Evolutionary conservation across 2,797 vertebrate genomes (phyloP).

Genomic region (Manis pentadactyla): DNA sequence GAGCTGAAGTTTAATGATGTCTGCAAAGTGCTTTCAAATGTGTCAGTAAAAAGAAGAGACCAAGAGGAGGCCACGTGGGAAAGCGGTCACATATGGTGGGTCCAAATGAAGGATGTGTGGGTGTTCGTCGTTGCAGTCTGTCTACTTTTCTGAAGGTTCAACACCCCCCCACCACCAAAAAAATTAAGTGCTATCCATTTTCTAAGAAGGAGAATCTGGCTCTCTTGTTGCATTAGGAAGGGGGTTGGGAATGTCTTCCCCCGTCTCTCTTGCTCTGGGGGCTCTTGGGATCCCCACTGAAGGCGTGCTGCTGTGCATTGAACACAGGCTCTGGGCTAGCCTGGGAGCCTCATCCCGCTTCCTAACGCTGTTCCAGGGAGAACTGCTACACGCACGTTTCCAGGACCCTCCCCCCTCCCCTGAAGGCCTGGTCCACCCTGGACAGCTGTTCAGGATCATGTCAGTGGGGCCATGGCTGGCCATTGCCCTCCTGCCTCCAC

Average conservation of each 20-base stretch:
- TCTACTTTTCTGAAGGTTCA: background rate
- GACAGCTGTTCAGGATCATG: fast-evolving
- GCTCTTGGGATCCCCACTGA: too few relatives aligned
- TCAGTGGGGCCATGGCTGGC: background rate
- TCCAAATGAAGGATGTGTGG: fast-evolving
- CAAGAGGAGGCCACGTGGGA: background rate
- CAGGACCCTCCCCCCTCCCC: background rate
- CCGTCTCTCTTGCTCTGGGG: too few relatives aligned
- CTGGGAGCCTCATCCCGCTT: background rate
- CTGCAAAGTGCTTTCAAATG: background rate
- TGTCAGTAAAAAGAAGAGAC: background rate
- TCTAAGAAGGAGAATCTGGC: background rate
- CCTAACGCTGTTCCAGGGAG: background rate
- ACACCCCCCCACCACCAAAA: too few relatives aligned
- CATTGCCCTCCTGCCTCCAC: background rate
- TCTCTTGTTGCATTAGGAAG: background rate
- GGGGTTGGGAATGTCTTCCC: background rate
- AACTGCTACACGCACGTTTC: fast-evolving
- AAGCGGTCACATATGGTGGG: fast-evolving
- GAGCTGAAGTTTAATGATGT: background rate
- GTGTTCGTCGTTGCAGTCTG: fast-evolving
- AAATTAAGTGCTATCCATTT: background rate
- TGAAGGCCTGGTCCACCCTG: background rate
- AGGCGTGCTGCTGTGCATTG: background rate
- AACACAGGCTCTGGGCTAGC: background rate